Base-by-base conservation (phyloP, 2,888 invertebrate genomes). In the Bedellia somnulentella region DNA sequence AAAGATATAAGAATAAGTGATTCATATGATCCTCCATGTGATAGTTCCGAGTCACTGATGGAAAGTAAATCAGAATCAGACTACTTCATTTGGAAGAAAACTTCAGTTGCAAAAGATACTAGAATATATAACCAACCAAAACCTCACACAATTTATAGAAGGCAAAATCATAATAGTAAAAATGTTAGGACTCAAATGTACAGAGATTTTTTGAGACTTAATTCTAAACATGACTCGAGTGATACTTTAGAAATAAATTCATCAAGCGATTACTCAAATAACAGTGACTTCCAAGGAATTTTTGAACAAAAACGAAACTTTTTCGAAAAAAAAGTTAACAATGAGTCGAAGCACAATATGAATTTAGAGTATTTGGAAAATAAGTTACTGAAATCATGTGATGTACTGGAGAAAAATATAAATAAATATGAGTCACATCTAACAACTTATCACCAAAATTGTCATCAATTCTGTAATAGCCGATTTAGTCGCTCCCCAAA, bases 351-450 rank as follows among this genome's bases (percentile, higher is more conserved):
- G 8, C 41, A 42, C 26, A 39, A 39, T 28, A 24, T 29, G n/a
- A n/a, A n/a, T 4, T 58, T 48, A 38, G 46, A 49, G 13, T 47
- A 37, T 28, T 38, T 59, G 15, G 60, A 68, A 44, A 49, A 37
- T 21, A 57, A 64, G 37, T 40, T 73, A 34, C 35, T 55, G 22
- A 49, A 51, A n/a, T 57, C 62, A 2, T 73, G 71, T 39, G 46
- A 53, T 14, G 50, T 48, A 15, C 37, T 71, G 5, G 67, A 71
- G 34, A 41, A 40, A 1, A 49, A 61, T 2, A 58, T 55, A 0
- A 47, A 49, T 32, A 55, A 47, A 33, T 73, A 71, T 37, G 57
- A 66, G 29, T 43, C 40, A 29, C 67, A 66, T 45, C 39, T 67
- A 14, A 16, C 8, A 8, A 8, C 13, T 5, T 21, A 32, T 17